phyloP scores from a whole-genome alignment of 2,797 vertebrate genomes.

The Pseudochirops corinnae region DNA sequence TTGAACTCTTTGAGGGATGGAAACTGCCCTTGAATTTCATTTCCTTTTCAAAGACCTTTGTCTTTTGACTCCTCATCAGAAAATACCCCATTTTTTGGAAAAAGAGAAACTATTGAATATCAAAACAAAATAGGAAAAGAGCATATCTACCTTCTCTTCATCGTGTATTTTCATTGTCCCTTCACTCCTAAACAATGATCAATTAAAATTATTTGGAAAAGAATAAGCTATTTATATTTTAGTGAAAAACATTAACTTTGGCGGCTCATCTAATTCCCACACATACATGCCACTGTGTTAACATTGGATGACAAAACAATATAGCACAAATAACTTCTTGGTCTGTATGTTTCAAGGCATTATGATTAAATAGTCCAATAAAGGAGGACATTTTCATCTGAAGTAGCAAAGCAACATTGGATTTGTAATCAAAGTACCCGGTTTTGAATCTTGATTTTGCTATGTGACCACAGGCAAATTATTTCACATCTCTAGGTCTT shows the following conservation, averaged over 20 bases:
- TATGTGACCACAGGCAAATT: background rate
- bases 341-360: background rate
- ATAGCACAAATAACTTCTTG: background rate
- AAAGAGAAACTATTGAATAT: background rate
- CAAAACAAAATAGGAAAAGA: background rate
- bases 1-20: background rate
- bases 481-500: background rate
- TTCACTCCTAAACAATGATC: background rate
- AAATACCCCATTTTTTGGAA: background rate
- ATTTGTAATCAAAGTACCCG: background rate
- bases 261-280: background rate
- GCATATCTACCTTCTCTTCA: background rate
- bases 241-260: background rate
- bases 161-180: background rate
- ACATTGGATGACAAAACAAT: constrained; percentile 3
- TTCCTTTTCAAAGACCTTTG: background rate
- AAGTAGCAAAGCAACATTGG: background rate
- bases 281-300: background rate
- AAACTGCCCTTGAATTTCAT: background rate
- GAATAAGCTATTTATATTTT: background rate
- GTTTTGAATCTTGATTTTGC: background rate
- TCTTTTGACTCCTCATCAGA: background rate
- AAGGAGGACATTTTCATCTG: background rate
- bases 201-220: background rate
- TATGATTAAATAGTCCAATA: background rate